phyloP scores from a whole-genome alignment of 2,888 invertebrate species.

The Desoria tigrina region DNA sequence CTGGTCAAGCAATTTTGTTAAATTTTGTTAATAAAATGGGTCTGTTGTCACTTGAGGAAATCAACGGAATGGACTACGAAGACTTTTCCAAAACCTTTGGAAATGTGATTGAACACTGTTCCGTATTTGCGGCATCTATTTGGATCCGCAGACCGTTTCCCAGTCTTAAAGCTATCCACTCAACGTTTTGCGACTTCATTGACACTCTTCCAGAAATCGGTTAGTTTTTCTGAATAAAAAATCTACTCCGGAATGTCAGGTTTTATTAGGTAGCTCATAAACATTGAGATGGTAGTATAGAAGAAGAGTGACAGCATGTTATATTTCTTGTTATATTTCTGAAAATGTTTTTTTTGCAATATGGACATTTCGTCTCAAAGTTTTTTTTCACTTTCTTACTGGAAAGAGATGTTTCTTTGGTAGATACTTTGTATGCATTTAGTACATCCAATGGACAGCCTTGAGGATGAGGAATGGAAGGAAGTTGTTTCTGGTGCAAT shows the following conservation, averaged over 20 bases:
- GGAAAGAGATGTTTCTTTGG: not conserved
- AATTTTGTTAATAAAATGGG: too few relatives aligned
- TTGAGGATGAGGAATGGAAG: too few relatives aligned
- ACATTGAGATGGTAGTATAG: not conserved
- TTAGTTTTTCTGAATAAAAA: conserved; percentile 55
- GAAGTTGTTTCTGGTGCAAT: too few relatives aligned
- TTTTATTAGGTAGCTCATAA: too few relatives aligned
- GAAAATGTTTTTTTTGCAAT: conserved; percentile 1
- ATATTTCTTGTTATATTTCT: not conserved
- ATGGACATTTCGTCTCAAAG: not conserved
- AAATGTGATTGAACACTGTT: conserved; percentile 54
- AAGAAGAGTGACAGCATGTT: not conserved
- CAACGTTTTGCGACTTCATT: conserved; percentile 63
- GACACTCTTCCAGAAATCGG: conserved; percentile 62
- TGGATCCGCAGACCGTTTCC: conserved; percentile 60
- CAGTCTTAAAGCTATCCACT: conserved; percentile 59
- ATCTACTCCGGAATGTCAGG: not conserved
- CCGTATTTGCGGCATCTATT: conserved; percentile 47
- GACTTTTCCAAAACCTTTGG: conserved; percentile 52
- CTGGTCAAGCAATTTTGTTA: too few relatives aligned
- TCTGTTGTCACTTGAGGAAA: conserved; percentile 34
- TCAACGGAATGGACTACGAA: conserved; percentile 51
- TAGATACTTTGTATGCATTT: too few relatives aligned
- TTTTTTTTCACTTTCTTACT: not conserved
- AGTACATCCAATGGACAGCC: too few relatives aligned